Base-by-base conservation (phyloP, 2,797 vertebrate species). In the Streptopelia turtur region DNA sequence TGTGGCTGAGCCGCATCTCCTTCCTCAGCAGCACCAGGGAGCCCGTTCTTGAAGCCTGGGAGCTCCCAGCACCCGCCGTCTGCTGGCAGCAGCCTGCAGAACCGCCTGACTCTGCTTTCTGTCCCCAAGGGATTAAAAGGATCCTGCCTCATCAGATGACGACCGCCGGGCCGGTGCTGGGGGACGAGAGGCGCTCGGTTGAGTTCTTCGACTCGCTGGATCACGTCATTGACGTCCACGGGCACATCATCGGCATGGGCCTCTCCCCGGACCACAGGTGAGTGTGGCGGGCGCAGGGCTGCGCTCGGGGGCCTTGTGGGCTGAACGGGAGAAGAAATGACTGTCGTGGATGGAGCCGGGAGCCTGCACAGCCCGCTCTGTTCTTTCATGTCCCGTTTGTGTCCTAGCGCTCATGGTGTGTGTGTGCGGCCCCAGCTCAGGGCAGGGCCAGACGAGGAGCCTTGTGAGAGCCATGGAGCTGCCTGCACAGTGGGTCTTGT, bases 71-170 rank as follows among this genome's bases (percentile, higher is more conserved):
- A 50, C 21, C 45, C 9, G 3, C 47, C 35, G 25, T 41, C 49
- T 53, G 57, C 25, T 49, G 61, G 37, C 57, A 61, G 82, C 79
- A 33, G 14, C 57, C 53, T 47, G n/a, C 49, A 16, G 61, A 50
- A 12, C 43, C 2, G 1, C n/a, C 24, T 82, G 12, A 45, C 15
- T 59, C 33, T 83, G 43, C 89, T 87, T 64, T 55, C 65, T 92
- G 81, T 63, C 57, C 28, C 30, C 16, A 94, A 99, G 99, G 99
- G 49, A 99, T 99, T 91, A 99, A 99, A 94, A 98, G 98, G 90
- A 99, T 99, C 96, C 98, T 99, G 90, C 99, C 99, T 0, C 99
- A 99, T 91, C 99, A 99, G 98, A 99, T 99, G 99, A 99, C 99
- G 0, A 99, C 99, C 0, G 98, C 97, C 0, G 99, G 99, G 61